Base-by-base conservation (phyloP, 2,113 vertebrate species). In the Cardinalis cardinalis region DNA sequence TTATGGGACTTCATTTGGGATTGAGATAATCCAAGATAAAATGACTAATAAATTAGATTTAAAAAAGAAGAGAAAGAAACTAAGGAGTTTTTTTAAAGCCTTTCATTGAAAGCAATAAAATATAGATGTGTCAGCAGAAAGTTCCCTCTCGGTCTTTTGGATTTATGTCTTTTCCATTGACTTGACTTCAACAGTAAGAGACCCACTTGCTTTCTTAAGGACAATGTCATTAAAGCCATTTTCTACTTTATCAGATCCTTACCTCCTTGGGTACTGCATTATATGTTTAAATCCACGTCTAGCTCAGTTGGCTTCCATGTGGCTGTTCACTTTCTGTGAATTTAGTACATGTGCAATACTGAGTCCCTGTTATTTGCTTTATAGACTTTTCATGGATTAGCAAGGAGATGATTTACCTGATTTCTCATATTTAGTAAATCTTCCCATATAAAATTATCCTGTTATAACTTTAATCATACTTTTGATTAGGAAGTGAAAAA, bases 401-500 rank as follows among this genome's bases (percentile, higher is more conserved):
- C 28, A 94, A 87, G 53, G 84, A 79, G 66, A 58, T 70, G 59
- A 75, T 34, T 89, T 77, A 83, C 23, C 72, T 88, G 70, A 82
- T 90, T 85, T 96, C 79, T 95, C 84, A 66, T 89, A 41, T 77
- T 88, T 69, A 82, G 28, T 78, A 94, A 94, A 87, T n/a, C 58
- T 81, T 83, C 36, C 31, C 43, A 75, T 88, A 73, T 51, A 96
- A 88, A 92, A 94, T 95, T 91, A 55, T 94, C 26, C 15, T 89
- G 40, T 61, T 74, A 64, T 88, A 95, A 92, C 93, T 94, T 70
- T 88, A 94, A 92, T 94, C 52, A 91, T 72, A 48, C 6, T 75
- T 94, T 87, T 89, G 84, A 94, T 95, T 95, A 91, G 41, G 91
- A 97, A 94, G 92, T 52, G 28, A 80, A 80, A 48, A 66, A 63